phyloP scores from a whole-genome alignment of 1,140 invertebrate genomes.

The Battus philenor region DNA sequence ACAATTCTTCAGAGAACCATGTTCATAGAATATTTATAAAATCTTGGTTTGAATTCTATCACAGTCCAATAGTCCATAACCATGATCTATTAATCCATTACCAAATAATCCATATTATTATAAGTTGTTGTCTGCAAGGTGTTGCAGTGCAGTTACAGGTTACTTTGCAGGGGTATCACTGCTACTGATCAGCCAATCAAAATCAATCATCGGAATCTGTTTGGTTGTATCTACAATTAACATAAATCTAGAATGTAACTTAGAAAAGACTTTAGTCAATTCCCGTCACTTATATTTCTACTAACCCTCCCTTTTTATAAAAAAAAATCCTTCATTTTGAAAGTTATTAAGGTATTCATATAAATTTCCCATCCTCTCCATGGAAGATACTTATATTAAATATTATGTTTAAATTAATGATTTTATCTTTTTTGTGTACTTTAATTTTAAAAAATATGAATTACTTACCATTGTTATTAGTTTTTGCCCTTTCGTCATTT shows the following conservation, averaged over 20 bases:
- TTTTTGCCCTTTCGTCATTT: slow-evolving; percentile 54
- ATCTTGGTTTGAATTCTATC: neutral
- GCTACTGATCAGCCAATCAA: slow-evolving; percentile 73
- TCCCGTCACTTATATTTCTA: neutral
- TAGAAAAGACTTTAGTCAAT: slow-evolving; percentile 15
- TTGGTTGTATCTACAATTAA: slow-evolving; percentile 75
- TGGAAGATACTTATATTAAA: too few relatives aligned
- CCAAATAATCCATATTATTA: slow-evolving; percentile 47
- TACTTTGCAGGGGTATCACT: slow-evolving; percentile 59
- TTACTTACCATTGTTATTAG: slow-evolving; percentile 57
- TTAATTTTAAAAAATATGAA: too few relatives aligned
- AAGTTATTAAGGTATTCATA: too few relatives aligned
- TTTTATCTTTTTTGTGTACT: too few relatives aligned
- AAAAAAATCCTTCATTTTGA: too few relatives aligned
- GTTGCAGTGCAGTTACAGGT: slow-evolving; percentile 33
- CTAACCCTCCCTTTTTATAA: too few relatives aligned
- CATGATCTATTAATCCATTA: slow-evolving; percentile 41
- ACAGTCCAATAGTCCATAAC: slow-evolving; percentile 17
- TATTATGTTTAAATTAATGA: too few relatives aligned
- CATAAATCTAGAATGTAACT: slow-evolving; percentile 61
- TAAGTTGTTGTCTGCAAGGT: slow-evolving; percentile 20
- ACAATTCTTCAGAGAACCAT: neutral
- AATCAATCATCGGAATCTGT: slow-evolving; percentile 75
- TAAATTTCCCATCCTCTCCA: too few relatives aligned
- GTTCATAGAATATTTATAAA: too few relatives aligned